phyloP scores from a whole-genome alignment of 2,797 vertebrate genomes.

The Neosilurus mollespiculum region DNA sequence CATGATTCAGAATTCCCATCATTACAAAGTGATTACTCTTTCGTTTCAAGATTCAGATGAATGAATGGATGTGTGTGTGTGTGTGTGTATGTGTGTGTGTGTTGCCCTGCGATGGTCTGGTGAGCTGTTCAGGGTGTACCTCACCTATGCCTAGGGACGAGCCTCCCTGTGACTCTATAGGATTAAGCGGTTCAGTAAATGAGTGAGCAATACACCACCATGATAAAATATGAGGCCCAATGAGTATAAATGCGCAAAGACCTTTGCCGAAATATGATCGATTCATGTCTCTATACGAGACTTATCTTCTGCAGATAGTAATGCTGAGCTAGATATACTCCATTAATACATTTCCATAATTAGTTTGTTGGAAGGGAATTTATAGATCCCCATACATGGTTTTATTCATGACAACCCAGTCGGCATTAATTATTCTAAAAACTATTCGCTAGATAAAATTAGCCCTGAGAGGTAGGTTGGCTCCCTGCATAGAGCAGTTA shows the following conservation, averaged over 20 bases:
- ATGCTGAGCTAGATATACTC: conserved; percentile 9
- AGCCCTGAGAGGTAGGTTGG: neutral
- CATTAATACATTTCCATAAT: neutral
- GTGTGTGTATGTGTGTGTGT: no score
- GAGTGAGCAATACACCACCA: neutral
- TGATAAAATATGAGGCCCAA: neutral
- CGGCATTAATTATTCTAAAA: conserved; percentile 9
- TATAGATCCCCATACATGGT: neutral
- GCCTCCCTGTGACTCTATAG: no score
- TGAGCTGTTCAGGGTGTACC: no score
- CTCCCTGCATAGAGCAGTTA: neutral
- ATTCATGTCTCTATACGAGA: neutral
- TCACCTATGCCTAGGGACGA: no score
- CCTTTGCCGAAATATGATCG: conserved; percentile 6
- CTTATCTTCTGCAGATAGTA: neutral
- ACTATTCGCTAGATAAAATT: neutral
- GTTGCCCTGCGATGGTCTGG: no score
- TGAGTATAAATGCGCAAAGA: neutral
- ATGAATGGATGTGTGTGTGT: no score
- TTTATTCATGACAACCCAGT: neutral
- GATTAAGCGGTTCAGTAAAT: no score
- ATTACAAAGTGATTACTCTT: neutral
- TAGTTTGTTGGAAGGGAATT: conserved; percentile 10
- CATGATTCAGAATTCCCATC: neutral
- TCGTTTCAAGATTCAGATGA: neutral